Base-by-base conservation (phyloP, 2,888 invertebrate species). In the Eurytoma adleriae region DNA sequence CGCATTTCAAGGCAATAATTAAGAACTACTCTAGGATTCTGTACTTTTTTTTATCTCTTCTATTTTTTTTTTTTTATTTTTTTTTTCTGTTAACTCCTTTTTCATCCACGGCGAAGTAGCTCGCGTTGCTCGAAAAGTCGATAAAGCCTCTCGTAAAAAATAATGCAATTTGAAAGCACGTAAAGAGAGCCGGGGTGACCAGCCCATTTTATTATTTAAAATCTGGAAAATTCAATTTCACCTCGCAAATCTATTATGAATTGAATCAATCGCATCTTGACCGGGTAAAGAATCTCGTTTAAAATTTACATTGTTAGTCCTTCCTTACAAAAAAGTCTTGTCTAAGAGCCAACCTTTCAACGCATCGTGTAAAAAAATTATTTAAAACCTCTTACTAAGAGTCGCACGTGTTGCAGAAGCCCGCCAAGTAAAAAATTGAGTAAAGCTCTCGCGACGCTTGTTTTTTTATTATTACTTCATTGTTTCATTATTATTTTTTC, bases 1-100 rank as follows among this genome's bases (percentile, higher is more conserved):
- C 82, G 81, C 80, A 83, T 74, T 81, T 81, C 81, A 82, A 82
- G 82, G 82, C 83, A 83, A 83, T 77, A 81, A 79, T 75, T 82
- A 83, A 82, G 74, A 82, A 83, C 79, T 79, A 83, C 71, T 79
- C 80, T 83, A 79, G 81, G 57, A 79, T 76, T 72, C 64, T 18
- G 30, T 48, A 40, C 10, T 70, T n/a, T 70, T 66, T 24, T 61
- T 66, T 64, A 3, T 70, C 64, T 62, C 66, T 24, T 24, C 52
- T 62, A 13, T 68, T 64, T 18, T 50, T 48, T 70, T n/a, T 70
- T 66, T n/a, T 54, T 66, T 64, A 3, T 66, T 48, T 62, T 70
- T 27, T 24, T 57, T 61, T 13, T 67, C 50, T 24, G 24, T 40
- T 56, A 54, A 5, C n/a, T 54, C 62, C 24, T 68, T 59, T 24